Percentiles rank a stretch among this genome's conserved stretches.
phyloP scores from a whole-genome alignment of 2,797 vertebrate species.

The Takifugu rubripes region DNA sequence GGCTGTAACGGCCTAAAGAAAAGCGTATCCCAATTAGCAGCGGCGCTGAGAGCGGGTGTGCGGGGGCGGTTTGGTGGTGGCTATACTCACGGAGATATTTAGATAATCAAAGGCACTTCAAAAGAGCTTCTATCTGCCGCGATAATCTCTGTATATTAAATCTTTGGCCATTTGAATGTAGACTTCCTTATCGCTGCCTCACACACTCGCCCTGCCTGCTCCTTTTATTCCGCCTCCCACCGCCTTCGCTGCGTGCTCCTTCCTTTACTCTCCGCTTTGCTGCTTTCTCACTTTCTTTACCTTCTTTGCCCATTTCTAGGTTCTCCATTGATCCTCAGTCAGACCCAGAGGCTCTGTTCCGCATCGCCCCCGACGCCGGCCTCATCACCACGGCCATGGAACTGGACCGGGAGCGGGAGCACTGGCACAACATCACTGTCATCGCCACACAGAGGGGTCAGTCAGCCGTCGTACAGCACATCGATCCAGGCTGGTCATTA shows the following conservation, averaged over 20 bases:
- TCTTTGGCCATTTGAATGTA: conserved; percentile 63
- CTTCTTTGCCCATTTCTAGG: conserved; percentile 57
- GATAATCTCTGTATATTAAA: conserved; percentile 72
- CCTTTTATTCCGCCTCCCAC: conserved; percentile 30
- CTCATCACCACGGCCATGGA: conserved; percentile 82
- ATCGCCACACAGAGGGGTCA: conserved; percentile 89
- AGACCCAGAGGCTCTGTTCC: conserved; percentile 84
- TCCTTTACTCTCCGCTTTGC: conserved; percentile 10
- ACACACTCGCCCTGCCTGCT: conserved; percentile 55
- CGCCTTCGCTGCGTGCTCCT: not conserved
- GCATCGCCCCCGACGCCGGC: conserved; percentile 82
- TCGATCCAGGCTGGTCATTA: conserved; percentile 5
- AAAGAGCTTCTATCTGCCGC: conserved; percentile 57
- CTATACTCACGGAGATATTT: conserved; percentile 62
- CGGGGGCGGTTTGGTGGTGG: conserved; percentile 36
- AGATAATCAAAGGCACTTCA: conserved; percentile 68
- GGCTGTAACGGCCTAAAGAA: conserved; percentile 33
- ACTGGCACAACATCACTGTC: conserved; percentile 89
- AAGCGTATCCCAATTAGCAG: conserved; percentile 55
- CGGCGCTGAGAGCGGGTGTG: conserved; percentile 44
- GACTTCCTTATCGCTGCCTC: conserved; percentile 63
- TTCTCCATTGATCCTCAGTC: conserved; percentile 89
- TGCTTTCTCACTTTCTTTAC: conserved; percentile 3
- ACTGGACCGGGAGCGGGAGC: conserved; percentile 83
- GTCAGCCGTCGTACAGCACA: conserved; percentile 27